Conservation (phyloP, 2,888 invertebrate species). For the Artemia sp. region DNA sequence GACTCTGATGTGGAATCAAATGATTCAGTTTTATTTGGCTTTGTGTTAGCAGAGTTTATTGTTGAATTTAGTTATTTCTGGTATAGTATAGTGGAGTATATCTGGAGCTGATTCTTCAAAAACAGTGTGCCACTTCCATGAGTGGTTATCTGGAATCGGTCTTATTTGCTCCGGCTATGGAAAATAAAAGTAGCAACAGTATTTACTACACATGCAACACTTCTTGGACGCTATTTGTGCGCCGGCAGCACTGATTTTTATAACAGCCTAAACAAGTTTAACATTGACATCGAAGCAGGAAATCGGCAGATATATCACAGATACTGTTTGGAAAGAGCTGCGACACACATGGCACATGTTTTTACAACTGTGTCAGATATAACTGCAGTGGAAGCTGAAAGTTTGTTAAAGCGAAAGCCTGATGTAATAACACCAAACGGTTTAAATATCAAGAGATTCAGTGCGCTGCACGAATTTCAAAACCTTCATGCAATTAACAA, state of each 20-base stretch:
- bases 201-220: constrained; percentile 68
- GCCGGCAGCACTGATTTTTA: constrained; percentile 85
- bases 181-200: constrained; percentile 82
- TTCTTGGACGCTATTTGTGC: too few relatives aligned
- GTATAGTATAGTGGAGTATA: too few relatives aligned
- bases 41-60: constrained; percentile 81
- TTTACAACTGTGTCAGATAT: constrained; percentile 98
- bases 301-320: constrained; percentile 94
- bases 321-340: constrained; percentile 93
- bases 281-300: constrained; percentile 93
- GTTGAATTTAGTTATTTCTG: constrained; percentile 40
- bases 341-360: constrained; percentile 72
- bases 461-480: constrained; percentile 96
- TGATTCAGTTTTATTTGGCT: constrained; percentile 89
- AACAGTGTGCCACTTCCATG: constrained; percentile 89
- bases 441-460: constrained; percentile 93
- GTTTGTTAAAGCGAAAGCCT: constrained; percentile 38
- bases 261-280: constrained; percentile 79
- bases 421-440: constrained; percentile 97
- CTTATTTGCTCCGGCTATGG: constrained; percentile 50
- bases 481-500: constrained; percentile 91
- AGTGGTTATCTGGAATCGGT: constrained; percentile 59
- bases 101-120: constrained; percentile 47
- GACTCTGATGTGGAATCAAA: constrained; percentile 88
- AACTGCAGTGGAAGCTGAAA: constrained; percentile 79